A percentile compares a stretch with the other conserved stretches of the same genome.
Conservation (phyloP, 2,113 vertebrate genomes). For the Speoplatyrhinus poulsoni region DNA sequence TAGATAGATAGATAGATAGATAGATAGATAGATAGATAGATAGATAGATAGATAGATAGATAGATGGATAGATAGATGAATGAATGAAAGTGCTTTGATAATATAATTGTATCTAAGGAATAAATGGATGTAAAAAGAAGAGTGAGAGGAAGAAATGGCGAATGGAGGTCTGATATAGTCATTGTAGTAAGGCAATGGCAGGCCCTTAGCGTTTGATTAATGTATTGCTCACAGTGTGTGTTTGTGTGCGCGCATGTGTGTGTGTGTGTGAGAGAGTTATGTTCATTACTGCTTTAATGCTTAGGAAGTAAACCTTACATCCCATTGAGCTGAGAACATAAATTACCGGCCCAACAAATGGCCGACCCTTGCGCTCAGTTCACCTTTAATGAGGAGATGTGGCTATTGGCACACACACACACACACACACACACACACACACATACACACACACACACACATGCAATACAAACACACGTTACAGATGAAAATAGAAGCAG, state of each 20-base stretch:
- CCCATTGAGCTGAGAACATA: no score
- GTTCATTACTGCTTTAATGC: no score
- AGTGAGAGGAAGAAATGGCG: conserved; percentile 36
- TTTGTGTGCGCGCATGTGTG: conserved; percentile 25
- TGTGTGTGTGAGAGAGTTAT: conserved; percentile 3
- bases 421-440: neutral
- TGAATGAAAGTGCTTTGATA: conserved; percentile 31
- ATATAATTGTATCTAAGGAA: conserved; percentile 47
- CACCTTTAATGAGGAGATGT: no score
- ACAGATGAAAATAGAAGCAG: neutral
- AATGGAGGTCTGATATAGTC: conserved; percentile 58
- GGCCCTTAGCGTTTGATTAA: conserved; percentile 67
- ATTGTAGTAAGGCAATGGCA: conserved; percentile 50
- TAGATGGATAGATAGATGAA: neutral
- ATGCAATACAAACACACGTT: neutral
- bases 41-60: conserved; percentile 36
- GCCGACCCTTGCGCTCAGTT: no score
- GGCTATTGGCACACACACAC: no score
- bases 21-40: conserved; percentile 19
- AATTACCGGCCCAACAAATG: no score
- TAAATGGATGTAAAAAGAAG: conserved; percentile 50
- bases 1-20: neutral
- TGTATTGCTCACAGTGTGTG: conserved; percentile 48
- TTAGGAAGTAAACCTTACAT: no score
- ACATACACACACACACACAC: neutral